phyloP scores from a whole-genome alignment of 2,888 invertebrate species.

The Eristalinus aeneus region DNA sequence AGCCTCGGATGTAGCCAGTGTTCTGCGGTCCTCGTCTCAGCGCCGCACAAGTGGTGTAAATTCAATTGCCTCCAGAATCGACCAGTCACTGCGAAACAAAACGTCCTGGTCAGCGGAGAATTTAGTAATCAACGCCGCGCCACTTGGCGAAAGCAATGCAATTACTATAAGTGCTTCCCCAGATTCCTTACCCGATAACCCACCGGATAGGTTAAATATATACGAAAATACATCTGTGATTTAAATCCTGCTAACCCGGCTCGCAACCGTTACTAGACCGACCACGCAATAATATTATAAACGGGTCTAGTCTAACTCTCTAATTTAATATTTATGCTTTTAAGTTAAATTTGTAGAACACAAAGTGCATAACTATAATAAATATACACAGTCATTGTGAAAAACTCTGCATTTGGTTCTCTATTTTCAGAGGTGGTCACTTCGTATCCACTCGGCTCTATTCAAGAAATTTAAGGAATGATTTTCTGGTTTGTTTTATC shows the following conservation, averaged over 20 bases:
- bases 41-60: conserved; percentile 69
- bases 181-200: conserved; percentile 44
- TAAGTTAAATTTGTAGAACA: conserved; percentile 28
- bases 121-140: conserved; percentile 78
- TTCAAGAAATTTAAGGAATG: too few species aligned
- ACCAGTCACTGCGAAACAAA: conserved; percentile 61
- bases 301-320: conserved; percentile 37
- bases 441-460: too few species aligned
- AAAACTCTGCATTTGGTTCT: too few species aligned
- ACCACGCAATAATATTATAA: conserved; percentile 43
- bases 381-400: conserved; percentile 12
- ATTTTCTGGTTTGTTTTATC: too few species aligned
- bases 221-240: conserved; percentile 79
- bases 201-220: conserved; percentile 66
- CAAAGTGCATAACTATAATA: conserved; percentile 47
- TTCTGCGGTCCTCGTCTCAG: conserved; percentile 77
- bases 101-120: conserved; percentile 78
- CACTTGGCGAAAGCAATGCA: conserved; percentile 77
- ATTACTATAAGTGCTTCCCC: conserved; percentile 71
- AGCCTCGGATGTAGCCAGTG: conserved; percentile 78
- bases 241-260: conserved; percentile 72
- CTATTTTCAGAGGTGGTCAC: background rate
- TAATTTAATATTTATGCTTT: conserved; percentile 56
- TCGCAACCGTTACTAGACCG: conserved; percentile 29
- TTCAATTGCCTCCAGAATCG: conserved; percentile 66